Evolutionary conservation across 2,888 invertebrate species (phyloP).

Genomic region (Hypselothyrea guttata): DNA sequence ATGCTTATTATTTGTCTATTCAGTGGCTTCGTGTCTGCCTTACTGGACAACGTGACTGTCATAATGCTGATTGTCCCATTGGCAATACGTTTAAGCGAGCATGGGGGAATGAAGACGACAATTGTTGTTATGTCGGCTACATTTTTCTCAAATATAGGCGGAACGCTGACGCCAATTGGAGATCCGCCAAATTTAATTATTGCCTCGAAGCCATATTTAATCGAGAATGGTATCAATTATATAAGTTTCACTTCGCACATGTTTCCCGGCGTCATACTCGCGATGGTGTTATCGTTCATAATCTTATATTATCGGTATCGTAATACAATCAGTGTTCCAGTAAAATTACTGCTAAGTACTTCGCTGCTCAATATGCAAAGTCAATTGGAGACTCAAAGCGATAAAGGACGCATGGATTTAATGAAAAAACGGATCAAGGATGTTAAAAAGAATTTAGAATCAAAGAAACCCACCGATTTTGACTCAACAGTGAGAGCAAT

Average conservation of each 20-base stretch:
- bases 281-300: no score
- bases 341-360: no score
- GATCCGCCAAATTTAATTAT: constrained; percentile 88
- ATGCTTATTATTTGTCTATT: constrained; percentile 87
- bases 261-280: no score
- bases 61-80: constrained; percentile 89
- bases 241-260: no score
- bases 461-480: constrained; percentile 84
- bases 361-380: no score
- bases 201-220: constrained; percentile 66
- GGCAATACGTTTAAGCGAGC: constrained; percentile 91
- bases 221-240: no score
- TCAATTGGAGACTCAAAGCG: no score
- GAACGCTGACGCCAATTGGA: constrained; percentile 93
- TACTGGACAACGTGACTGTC: constrained; percentile 90
- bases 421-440: not conserved
- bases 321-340: not conserved
- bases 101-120: constrained; percentile 92
- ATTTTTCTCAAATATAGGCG: constrained; percentile 94
- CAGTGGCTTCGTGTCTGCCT: constrained; percentile 86
- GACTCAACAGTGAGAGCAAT: constrained; percentile 84
- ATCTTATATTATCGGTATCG: constrained; percentile 8
- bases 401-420: not conserved
- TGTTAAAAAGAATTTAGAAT: no score
- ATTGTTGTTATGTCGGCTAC: constrained; percentile 93